Evolutionary conservation across 2,888 invertebrate species (phyloP), one percentile per base, ranked within the genome.

Genomic region (Quadroppia sp.): DNA sequence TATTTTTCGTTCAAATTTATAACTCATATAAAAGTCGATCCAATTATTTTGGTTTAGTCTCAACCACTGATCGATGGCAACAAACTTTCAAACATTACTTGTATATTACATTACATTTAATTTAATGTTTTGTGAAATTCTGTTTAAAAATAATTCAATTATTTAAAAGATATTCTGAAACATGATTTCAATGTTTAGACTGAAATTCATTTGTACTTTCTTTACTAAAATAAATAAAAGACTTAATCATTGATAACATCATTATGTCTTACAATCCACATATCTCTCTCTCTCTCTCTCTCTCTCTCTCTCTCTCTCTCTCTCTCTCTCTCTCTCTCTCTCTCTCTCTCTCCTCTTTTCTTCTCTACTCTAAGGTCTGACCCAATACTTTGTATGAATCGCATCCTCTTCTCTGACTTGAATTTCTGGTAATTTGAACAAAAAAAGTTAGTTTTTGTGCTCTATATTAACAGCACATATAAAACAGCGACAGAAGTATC

Each of bases 321-420:
- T 61, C 23, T 23, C 61, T 61, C 25, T 61, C 61, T 23, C 6
- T 61, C 61, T 30, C 32, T 48, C 48, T 48, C 48, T 48, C 53
- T 53, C 53, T 53, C 53, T 53, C 53, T 11, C 53, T 53, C 53
- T 61, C 20, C 23, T 25, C 23, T 4, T 23, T 25, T 61, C 25
- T 61, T 25, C 13, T 17, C 23, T 25, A 23, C 32, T 36, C 36
- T 36, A 36, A 36, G 36, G 28, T 45, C 42, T 69, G 36, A 40
- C 67, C 53, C 23, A 53, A 23, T 23, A 53, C 7, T 20, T 3
- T 3, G 9, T 30, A 30, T 30, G 69, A 69, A 69, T 25, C 45
- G 69, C 69, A 69, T 69, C 53, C 71, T 71, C 59, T 59, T 71
- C 50, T 71, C 11, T 71, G 50, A 71, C 56, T 71, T 71, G 56